Conservation (phyloP, 2,797 vertebrate species). For the Sciaenops ocellatus region DNA sequence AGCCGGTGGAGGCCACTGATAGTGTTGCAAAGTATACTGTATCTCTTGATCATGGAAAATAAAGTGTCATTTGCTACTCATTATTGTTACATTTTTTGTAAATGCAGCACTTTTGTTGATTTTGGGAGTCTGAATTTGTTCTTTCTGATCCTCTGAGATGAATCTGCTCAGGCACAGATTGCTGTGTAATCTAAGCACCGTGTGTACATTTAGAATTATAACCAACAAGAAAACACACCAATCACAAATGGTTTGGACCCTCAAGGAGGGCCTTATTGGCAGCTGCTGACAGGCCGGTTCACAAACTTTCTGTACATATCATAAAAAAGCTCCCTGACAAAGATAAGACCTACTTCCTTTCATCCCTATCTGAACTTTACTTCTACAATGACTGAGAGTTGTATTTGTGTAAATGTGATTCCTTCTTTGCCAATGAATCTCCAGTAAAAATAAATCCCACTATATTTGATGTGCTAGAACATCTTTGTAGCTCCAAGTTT, state of each 20-base stretch:
- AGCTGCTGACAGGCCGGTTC: constrained; percentile 39
- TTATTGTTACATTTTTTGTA: background rate
- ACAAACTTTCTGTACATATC: constrained; percentile 16
- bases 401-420: constrained; percentile 7
- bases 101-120: background rate
- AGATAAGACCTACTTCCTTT: constrained; percentile 31
- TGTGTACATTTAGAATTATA: background rate
- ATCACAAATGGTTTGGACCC: background rate
- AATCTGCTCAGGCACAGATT: background rate
- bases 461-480: background rate
- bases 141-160: background rate
- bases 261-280: constrained; percentile 13
- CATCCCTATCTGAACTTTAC: background rate
- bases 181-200: background rate
- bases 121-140: too few species aligned
- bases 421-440: background rate
- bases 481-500: background rate
- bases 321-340: constrained; percentile 23
- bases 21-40: background rate
- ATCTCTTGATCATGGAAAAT: background rate
- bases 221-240: background rate
- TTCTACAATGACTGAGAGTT: background rate
- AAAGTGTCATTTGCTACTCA: background rate
- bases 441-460: too few species aligned
- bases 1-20: background rate